Conservation (phyloP, 2,797 vertebrate genomes). For the Telmatherina bonti region DNA sequence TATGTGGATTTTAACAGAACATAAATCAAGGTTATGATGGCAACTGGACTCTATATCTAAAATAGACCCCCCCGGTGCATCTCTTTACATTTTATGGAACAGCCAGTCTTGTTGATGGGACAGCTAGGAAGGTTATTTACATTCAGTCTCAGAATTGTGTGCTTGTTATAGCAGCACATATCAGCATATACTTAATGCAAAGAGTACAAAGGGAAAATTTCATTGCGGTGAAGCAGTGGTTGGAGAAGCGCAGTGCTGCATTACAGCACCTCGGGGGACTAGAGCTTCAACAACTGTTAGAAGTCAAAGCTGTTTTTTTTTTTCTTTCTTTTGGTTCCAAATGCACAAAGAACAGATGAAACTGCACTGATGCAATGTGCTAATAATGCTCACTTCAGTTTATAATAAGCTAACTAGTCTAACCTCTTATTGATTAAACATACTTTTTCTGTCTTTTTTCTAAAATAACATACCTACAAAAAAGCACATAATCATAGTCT, state of each 20-base stretch:
- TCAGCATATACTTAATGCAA: constrained; percentile 13
- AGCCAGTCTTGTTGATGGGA: neutral
- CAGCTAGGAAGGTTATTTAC: neutral
- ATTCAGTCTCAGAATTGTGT: constrained; percentile 5
- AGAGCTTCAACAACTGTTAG: constrained; percentile 27
- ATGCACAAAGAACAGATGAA: constrained; percentile 38
- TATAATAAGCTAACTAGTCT: constrained; percentile 19
- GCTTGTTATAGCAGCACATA: constrained; percentile 8
- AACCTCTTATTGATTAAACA: neutral
- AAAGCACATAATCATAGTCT: too few species aligned
- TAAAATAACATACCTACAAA: too few species aligned
- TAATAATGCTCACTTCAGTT: constrained; percentile 27
- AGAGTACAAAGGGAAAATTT: constrained; percentile 23
- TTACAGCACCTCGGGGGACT: constrained; percentile 57
- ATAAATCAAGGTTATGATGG: neutral
- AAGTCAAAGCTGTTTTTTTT: constrained; percentile 52
- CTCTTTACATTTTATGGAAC: constrained; percentile 4
- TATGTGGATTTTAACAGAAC: constrained; percentile 24
- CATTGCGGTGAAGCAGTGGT: constrained; percentile 24
- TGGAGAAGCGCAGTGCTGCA: constrained; percentile 46
- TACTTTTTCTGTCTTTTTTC: too few species aligned
- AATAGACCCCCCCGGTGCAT: neutral
- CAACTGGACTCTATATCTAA: constrained; percentile 8
- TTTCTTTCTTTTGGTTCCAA: constrained; percentile 17
- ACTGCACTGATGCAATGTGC: constrained; percentile 29